Base-by-base conservation (phyloP, 2,797 vertebrate genomes). In the Cyprinella venusta region DNA sequence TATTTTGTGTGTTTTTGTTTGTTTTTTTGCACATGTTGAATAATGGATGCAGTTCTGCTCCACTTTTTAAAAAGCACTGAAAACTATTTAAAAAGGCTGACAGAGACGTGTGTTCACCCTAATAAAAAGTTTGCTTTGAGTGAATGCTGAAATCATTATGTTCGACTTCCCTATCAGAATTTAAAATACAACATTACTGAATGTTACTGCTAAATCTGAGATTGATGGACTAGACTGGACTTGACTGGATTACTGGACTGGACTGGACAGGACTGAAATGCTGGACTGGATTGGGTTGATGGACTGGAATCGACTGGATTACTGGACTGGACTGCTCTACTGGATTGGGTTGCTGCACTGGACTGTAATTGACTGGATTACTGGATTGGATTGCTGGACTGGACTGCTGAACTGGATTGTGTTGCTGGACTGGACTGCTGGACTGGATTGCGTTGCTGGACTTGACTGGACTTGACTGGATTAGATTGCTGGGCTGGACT, bases 1-100 rank as follows among this genome's bases (percentile, higher is more conserved):
- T 61, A 26, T 26, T 61, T 30, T 26, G 24, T 26, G 75, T 33
- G 19, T 68, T 42, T n/a, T 52, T 63, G 65, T 38, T 64, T 54
- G 65, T 30, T 52, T 63, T 71, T 38, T 64, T 72, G 65, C 50
- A 50, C 12, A 40, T 48, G 54, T 65, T 85, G 19, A 83, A 84
- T 76, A 82, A 80, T 88, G 56, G 64, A 79, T 63, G 40, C 7
- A 10, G 59, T 21, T 38, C 18, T 76, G 83, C 81, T 81, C 83
- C 61, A 80, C 71, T 85, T 82, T 33, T 82, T 40, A 24, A 40
- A 24, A 52, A 64, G 42, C 40, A 76, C 70, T 52, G 18, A 50
- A 12, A 64, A 72, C 33, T 80, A 30, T 79, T 19, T 61, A 77
- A 81, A 52, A 63, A 79, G 52, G 21, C 76, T 79, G 45, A 45